phyloP scores from a whole-genome alignment of 2,113 vertebrate genomes.

The Fukomys damarensis region DNA sequence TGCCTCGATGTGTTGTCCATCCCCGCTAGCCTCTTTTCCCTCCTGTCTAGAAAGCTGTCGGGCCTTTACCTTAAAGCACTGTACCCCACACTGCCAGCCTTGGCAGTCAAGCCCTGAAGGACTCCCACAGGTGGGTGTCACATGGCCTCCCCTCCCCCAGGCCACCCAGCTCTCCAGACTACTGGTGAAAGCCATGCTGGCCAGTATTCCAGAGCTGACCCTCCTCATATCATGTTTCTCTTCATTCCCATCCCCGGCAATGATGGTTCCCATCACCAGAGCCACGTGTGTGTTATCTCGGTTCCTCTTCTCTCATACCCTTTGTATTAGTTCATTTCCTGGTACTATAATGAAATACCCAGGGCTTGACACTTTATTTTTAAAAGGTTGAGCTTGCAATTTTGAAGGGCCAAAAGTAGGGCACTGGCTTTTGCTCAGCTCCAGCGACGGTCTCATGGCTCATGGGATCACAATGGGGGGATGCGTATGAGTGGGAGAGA shows the following conservation, averaged over 20 bases:
- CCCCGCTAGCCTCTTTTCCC: neutral
- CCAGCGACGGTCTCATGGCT: neutral
- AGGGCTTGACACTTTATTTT: neutral
- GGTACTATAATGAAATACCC: neutral
- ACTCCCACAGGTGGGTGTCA: neutral
- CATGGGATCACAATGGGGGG: too few relatives aligned
- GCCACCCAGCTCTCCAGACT: neutral
- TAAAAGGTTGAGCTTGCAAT: neutral
- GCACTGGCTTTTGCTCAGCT: neutral
- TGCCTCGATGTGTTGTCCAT: neutral
- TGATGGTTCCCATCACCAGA: accelerated
- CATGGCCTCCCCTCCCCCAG: accelerated
- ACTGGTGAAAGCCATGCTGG: neutral
- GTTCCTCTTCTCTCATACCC: neutral
- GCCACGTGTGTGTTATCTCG: too few relatives aligned
- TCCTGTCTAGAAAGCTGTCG: neutral
- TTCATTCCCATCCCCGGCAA: neutral
- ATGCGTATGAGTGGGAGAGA: neutral
- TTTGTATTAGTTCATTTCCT: neutral
- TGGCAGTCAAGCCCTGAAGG: neutral
- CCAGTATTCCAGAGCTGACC: neutral
- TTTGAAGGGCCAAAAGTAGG: neutral
- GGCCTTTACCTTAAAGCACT: neutral
- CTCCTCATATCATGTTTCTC: neutral
- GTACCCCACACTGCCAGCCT: neutral